Evolutionary conservation across 1,140 invertebrate genomes (phyloP), one percentile per base, ranked within the genome.

Genomic region (Caenorhabditis tropicalis): DNA sequence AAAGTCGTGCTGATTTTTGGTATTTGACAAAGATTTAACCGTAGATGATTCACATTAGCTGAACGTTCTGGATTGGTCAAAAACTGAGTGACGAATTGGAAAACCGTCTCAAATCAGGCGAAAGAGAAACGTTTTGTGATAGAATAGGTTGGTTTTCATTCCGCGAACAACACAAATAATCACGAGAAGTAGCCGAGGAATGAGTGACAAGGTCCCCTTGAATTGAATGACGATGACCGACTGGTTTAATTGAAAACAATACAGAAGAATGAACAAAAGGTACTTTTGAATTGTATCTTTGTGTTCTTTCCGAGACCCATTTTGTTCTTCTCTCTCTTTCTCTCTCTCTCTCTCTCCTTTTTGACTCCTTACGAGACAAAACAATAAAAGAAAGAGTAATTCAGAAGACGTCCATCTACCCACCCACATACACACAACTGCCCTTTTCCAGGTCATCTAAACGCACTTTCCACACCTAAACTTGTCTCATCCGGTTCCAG

Each of bases 381-480:
- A 74, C 65, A 74, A 74, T 43, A 43, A 74, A 74, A 39, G 12
- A 74, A 74, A 21, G 65, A 74, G 65, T 65, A 65, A 39, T 65
- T 36, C 58, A 65, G 58, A 65, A 36, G 58, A n/a, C 29, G 31
- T 33, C n/a, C n/a, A n/a, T n/a, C n/a, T n/a, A n/a, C 12, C 39
- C 39, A 43, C 39, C 12, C 31, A n/a, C n/a, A n/a, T n/a, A n/a
- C 58, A 33, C 29, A 43, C 4, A 43, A 74, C 65, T 74, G 65
- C 36, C 65, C 65, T 74, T 74, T 74, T 74, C 58, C 36, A 74
- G 65, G 65, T 74, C 65, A 74, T n/a, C 29, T 27, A 58, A 58
- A 58, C 53, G 29, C 36, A n/a, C 29, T 74, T 24, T 16, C 58
- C 6, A 19, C 53, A 56, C 53, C 58, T 36, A 65, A 65, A 74